These are phyloP conservation scores for Oedothorax gibbosus DNA, from an alignment of 1,140 invertebrate species.

Conservation along the genomic window DNA sequence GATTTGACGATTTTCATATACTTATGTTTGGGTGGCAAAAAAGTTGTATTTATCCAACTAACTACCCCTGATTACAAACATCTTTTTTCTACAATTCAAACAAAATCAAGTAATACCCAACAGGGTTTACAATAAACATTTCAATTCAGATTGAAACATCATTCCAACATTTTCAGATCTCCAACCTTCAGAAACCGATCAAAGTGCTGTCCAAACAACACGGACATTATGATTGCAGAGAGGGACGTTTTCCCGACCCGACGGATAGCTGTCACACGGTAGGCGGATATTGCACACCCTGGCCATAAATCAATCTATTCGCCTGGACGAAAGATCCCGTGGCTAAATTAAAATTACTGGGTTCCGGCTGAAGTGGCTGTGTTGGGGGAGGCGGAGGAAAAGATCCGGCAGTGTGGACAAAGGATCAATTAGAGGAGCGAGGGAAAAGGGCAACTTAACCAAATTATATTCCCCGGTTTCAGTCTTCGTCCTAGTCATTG, in stretches of 20 bases:
- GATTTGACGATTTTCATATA: too few relatives aligned
- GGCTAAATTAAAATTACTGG: constrained; percentile 46
- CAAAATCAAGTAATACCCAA: too few relatives aligned
- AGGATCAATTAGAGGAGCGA: constrained; percentile 47
- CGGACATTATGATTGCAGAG: too few relatives aligned
- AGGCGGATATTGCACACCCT: constrained; percentile 35
- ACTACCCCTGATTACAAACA: too few relatives aligned
- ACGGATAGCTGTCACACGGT: not conserved
- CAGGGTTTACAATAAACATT: too few relatives aligned
- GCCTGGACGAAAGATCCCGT: constrained; percentile 11
- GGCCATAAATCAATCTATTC: constrained; percentile 48
- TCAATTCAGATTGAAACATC: too few relatives aligned
- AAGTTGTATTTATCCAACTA: too few relatives aligned
- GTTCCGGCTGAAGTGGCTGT: not conserved
- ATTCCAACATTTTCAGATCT: too few relatives aligned
- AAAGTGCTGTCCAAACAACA: too few relatives aligned
- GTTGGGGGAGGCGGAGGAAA: not conserved
- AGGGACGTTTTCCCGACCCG: not conserved
- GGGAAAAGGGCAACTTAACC: constrained; percentile 48
- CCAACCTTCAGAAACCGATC: too few relatives aligned
- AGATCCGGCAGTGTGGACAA: constrained; percentile 28
- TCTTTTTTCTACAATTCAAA: too few relatives aligned
- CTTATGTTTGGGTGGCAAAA: too few relatives aligned
- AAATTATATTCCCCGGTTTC: constrained; percentile 42
- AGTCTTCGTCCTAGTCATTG: not conserved